Percentiles rank a stretch among this genome's conserved stretches.
These are phyloP conservation scores for Bugulina stolonifera DNA, from an alignment of 2,888 invertebrate genomes.

Conservation along the genomic window DNA sequence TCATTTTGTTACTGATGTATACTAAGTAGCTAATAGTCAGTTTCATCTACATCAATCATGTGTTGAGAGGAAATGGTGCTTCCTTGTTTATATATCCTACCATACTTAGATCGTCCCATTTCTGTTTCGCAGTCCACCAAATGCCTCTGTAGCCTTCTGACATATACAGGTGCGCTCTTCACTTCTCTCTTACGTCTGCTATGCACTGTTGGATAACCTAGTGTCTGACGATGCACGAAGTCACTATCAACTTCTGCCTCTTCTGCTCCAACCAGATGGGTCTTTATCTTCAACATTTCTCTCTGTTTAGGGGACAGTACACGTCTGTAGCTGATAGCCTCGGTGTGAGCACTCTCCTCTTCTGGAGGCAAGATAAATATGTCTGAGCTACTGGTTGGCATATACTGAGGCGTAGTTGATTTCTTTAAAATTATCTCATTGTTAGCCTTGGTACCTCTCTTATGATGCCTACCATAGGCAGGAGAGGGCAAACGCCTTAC, in stretches of 20 bases:
- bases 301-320: constrained; percentile 10
- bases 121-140: no score
- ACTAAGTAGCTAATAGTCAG: no score
- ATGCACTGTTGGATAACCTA: not conserved
- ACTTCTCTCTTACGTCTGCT: constrained; percentile 12
- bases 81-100: no score
- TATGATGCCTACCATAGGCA: not conserved
- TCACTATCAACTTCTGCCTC: not conserved
- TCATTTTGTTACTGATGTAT: no score
- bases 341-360: not conserved
- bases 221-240: not conserved
- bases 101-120: no score
- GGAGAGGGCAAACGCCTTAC: not conserved
- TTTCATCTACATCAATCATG: no score
- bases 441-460: not conserved
- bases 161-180: not conserved
- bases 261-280: not conserved
- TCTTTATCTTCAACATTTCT: not conserved
- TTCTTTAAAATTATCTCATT: not conserved
- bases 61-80: no score
- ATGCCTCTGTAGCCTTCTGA: not conserved
- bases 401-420: not conserved
- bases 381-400: not conserved
- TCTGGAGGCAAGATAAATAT: not conserved
- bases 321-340: constrained; percentile 14